phyloP scores from a whole-genome alignment of 2,113 vertebrate genomes.

The Cinclus cinclus region DNA sequence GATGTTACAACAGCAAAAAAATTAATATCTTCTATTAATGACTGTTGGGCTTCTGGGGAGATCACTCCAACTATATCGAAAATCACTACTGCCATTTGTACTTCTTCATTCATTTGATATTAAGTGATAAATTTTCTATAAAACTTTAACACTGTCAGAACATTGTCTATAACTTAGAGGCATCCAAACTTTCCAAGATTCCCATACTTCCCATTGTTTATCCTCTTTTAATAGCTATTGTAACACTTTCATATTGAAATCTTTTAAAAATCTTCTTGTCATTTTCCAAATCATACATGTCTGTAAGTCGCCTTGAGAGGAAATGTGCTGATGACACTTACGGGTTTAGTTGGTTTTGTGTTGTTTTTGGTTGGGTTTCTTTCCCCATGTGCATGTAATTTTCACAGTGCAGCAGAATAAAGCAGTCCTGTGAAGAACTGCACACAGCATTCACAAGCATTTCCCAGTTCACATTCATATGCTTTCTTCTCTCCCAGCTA shows the following conservation, averaged over 20 bases:
- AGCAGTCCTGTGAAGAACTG: background rate
- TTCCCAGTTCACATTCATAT: background rate
- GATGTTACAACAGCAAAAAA: background rate
- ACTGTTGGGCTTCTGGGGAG: background rate
- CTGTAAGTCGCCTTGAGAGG: background rate
- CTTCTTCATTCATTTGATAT: background rate
- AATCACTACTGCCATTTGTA: background rate
- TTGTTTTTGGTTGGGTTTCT: background rate
- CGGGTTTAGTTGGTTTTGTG: fast-evolving
- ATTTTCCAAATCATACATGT: background rate
- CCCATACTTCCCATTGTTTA: background rate
- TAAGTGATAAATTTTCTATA: background rate
- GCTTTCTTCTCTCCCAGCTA: background rate
- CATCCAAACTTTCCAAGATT: background rate
- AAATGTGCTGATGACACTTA: background rate
- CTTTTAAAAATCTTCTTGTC: fast-evolving
- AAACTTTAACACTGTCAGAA: background rate
- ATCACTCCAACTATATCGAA: background rate
- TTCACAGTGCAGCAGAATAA: background rate
- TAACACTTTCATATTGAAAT: background rate
- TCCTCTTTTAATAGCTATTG: background rate
- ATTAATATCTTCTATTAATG: background rate
- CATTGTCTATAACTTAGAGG: background rate
- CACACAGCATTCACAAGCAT: background rate
- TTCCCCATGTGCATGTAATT: fast-evolving